Evolutionary conservation across 1,140 invertebrate species (phyloP), one percentile per base, ranked within the genome.

Genomic region (Cotesia glomerata): DNA sequence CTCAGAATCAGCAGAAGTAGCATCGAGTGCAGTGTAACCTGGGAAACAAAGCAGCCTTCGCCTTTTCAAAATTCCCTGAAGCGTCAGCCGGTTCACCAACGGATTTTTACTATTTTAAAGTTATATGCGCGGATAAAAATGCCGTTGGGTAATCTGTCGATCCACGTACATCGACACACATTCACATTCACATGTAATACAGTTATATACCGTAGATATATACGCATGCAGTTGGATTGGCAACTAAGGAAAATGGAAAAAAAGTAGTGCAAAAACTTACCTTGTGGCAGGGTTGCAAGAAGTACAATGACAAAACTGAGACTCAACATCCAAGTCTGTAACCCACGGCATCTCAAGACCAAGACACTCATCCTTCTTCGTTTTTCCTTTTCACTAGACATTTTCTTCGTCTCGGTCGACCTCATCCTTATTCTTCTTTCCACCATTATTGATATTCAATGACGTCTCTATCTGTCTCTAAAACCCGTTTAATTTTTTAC

Each of bases 301-400:
- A 74, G 26, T 39, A 72, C 14, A 32, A 74, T 34, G 36, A 71
- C 69, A 52, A 69, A 69, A 39, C 26, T 49, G n/a, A 74, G 39
- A 45, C 68, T 74, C 51, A 74, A 61, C 62, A 71, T 74, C 68
- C 68, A 59, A 49, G 52, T 26, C 52, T 74, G 68, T 70, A 71
- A 34, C 63, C 73, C 64, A n/a, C 16, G 69, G 52, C 69, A 63
- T 52, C 51, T 45, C 11, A 65, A 32, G 8, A 72, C 39, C 14
- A 63, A 62, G 16, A 67, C 64, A 58, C 61, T 49, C 26, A 58
- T 63, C 18, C 54, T 67, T n/a, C 54, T 67, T 18, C 69, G 26
- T 67, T 54, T 59, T 51, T 45, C 36, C 66, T 49, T 67, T 45
- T 35, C 39, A 45, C 39, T 11, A 45, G 39, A 45, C 39, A 45